Evolutionary conservation across 2,797 vertebrate genomes (phyloP).

Genomic region (Nothura maculosa): DNA sequence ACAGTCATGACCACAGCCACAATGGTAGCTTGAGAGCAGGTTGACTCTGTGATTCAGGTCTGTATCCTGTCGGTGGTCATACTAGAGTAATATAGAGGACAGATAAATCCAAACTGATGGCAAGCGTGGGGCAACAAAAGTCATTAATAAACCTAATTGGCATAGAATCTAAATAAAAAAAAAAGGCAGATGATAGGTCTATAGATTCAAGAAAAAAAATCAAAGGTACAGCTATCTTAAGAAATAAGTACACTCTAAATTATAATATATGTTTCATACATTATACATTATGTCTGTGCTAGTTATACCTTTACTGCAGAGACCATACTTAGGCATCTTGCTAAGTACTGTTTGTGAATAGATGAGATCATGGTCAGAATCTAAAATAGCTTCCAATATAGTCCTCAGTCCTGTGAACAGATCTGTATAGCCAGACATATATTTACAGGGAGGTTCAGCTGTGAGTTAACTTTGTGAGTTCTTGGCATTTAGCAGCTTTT

Average conservation of each 20-base stretch:
- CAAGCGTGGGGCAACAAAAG: neutral
- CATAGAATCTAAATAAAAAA: accelerated
- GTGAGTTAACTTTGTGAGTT: neutral
- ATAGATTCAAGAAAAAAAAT: neutral
- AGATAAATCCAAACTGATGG: neutral
- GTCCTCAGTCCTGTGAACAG: neutral
- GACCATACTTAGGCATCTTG: neutral
- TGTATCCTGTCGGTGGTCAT: neutral
- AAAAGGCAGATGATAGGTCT: neutral
- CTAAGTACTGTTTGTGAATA: neutral
- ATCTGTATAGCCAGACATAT: neutral
- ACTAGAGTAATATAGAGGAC: neutral
- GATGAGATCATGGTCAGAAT: neutral
- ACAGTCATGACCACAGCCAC: neutral
- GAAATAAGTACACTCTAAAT: neutral
- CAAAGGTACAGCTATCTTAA: neutral
- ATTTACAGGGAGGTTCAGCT: neutral
- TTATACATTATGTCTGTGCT: neutral
- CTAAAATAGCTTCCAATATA: neutral
- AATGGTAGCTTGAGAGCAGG: neutral
- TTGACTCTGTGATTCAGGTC: neutral
- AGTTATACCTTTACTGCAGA: neutral
- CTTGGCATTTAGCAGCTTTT: neutral
- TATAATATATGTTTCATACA: neutral
- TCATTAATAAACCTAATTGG: neutral